Base-by-base conservation (phyloP, 2,797 vertebrate species). In the Lepus oiostolus region DNA sequence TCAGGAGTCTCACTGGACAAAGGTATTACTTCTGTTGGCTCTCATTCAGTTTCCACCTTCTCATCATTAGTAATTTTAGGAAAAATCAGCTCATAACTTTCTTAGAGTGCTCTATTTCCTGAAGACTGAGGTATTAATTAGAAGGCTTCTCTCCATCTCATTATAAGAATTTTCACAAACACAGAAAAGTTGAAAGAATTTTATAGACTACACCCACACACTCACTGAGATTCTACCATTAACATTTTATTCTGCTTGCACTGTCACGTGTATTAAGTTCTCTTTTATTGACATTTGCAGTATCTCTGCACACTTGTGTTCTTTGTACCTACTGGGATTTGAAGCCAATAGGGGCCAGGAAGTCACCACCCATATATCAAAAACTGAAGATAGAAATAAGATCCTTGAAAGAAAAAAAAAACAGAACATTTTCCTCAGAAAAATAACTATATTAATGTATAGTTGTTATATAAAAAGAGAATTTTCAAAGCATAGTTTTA, bases 1-100 rank as follows among this genome's bases (percentile, higher is more conserved):
- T 91, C 99, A 99, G 96, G 98, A 99, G 50, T 16, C 98, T 60
- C 99, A 99, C 62, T 99, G 99, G 99, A 98, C 99, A 97, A 99
- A 98, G 98, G 99, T 99, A 90, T 54, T n/a, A 2, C 14, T 77
- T 58, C 26, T 81, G 9, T 35, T 32, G 42, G 16, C 79, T 30
- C 12, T 93, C 50, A 81, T 30, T 88, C 47, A 62, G 17, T 42
- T 95, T 92, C 8, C 2, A 76, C 6, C 19, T 86, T 87, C 32
- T 89, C n/a, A 80, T 72, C 54, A 74, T 91, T 72, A 90, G 86
- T 87, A 86, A 92, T 62, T 74, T 94, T n/a, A 85, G 58, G 52
- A 77, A 88, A 88, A 77, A 47, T 52, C 30, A 74, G 19, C 10
- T 89, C 2, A 2, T 85, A 92, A 63, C 16, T 50, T 93, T 92